Conservation (phyloP, 2,113 vertebrate genomes). For the Dicrurus megarhynchus region DNA sequence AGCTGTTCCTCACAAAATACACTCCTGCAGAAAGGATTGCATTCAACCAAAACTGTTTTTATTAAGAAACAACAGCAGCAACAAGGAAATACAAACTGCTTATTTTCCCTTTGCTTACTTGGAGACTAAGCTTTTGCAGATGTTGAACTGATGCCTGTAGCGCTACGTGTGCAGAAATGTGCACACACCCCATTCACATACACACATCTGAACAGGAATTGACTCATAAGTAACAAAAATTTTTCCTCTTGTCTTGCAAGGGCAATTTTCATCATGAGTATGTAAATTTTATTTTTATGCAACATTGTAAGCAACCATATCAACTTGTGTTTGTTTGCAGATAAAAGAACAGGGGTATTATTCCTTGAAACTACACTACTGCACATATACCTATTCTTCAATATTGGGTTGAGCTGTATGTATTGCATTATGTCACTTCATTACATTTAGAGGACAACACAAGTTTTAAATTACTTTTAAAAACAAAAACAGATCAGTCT, state of each 20-base stretch:
- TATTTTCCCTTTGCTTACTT: constrained; percentile 29
- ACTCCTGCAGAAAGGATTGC: constrained; percentile 37
- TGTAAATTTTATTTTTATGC: not conserved
- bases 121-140: constrained; percentile 36
- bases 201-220: not conserved
- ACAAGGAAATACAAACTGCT: constrained; percentile 29
- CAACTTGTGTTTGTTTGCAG: not conserved
- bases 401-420: not conserved
- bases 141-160: not conserved
- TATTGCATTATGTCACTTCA: not conserved
- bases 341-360: not conserved
- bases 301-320: not conserved
- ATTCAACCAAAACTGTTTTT: constrained; percentile 34
- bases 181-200: not conserved
- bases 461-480: not conserved
- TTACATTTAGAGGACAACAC: not conserved
- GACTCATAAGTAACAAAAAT: not conserved
- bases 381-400: not conserved
- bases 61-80: constrained; percentile 25
- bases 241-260: not conserved
- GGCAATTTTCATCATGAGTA: not conserved
- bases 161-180: not conserved
- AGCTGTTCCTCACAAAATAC: constrained; percentile 50
- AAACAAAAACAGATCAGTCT: not conserved
- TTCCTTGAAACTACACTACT: not conserved